These are phyloP conservation scores for Spisula solida DNA, from an alignment of 2,888 invertebrate species.

Conservation along the genomic window DNA sequence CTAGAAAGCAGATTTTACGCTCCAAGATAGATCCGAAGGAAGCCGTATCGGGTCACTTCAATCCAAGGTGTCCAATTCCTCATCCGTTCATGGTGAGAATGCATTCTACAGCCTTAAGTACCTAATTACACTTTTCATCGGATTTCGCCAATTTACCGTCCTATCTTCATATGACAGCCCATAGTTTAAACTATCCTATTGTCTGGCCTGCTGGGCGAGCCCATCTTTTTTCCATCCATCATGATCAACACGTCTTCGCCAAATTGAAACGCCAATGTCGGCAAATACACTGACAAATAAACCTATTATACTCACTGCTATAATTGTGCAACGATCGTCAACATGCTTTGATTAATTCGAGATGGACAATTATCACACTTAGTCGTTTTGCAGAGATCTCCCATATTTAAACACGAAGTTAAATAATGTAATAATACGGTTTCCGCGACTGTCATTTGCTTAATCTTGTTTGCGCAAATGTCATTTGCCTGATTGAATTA, in stretches of 20 bases:
- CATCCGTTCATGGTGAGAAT: conserved; percentile 55
- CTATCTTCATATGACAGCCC: conserved; percentile 68
- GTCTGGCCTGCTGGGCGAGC: conserved; percentile 61
- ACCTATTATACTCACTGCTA: conserved; percentile 55
- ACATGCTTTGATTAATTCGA: conserved; percentile 64
- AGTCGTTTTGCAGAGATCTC: conserved; percentile 50
- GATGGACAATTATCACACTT: conserved; percentile 64
- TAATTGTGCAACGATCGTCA: conserved; percentile 69
- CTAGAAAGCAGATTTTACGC: conserved; percentile 32
- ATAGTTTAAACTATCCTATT: conserved; percentile 58
- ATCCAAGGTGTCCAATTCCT: conserved; percentile 59
- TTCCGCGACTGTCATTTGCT: conserved; percentile 51
- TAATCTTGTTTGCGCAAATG: conserved; percentile 50
- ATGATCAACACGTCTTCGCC: conserved; percentile 69
- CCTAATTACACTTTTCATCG: conserved; percentile 66
- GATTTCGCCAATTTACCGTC: conserved; percentile 62
- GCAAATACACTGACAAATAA: conserved; percentile 68
- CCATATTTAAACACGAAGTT: conserved; percentile 61
- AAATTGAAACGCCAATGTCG: conserved; percentile 72
- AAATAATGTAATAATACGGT: conserved; percentile 63
- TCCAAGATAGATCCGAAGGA: conserved; percentile 34
- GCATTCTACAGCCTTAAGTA: conserved; percentile 60
- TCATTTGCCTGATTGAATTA: conserved; percentile 51
- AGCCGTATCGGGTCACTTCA: conserved; percentile 36
- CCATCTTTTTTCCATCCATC: conserved; percentile 69